Evolutionary conservation across 2,888 invertebrate genomes (phyloP), one percentile per base, ranked within the genome.

Genomic region (Miltochrista miniata): DNA sequence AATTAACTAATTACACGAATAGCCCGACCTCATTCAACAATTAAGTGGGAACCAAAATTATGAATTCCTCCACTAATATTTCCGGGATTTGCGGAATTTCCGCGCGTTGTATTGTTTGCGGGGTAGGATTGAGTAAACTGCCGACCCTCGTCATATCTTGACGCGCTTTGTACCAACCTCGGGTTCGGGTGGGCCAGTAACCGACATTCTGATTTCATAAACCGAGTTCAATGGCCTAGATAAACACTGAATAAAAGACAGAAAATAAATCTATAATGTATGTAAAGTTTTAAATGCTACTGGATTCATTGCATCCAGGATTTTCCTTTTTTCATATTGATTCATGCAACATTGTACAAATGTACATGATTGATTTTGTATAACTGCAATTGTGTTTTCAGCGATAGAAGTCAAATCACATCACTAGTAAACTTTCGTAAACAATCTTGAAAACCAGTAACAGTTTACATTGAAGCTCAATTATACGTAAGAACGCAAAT

Each of bases 81-180:
- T 15, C 38, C 18, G 48, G 39, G 40, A 66, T 67, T 69, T 64
- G 68, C 18, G 64, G 58, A 67, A 68, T 65, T 59, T 59, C 46
- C 54, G 40, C 55, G 39, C 39, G 39, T 46, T 51, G 56, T 61
- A 63, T 66, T 74, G 68, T 76, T 68, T 64, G 59, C 48, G 51
- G 41, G 53, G 47, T 36, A 51, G 56, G 49, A 56, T 47, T 51
- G 50, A 50, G 48, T 35, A 47, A 51, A 73, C 75, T 54, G 48
- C 37, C 47, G 52, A 76, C 76, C 76, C 76, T 72, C 59, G 64
- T 76, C 77, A 61, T 55, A 44, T 45, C 61, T 60, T 63, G 72
- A 68, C 67, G 57, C 50, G 45, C 31, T 43, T 34, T 35, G 47
- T 55, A 44, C 51, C 56, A 49, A 43, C 41, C 39, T 59, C 61